Percentiles rank a stretch among this genome's conserved stretches.
Evolutionary conservation across 2,888 invertebrate species (phyloP).

Genomic region (Drosophila nigritarsus): DNA sequence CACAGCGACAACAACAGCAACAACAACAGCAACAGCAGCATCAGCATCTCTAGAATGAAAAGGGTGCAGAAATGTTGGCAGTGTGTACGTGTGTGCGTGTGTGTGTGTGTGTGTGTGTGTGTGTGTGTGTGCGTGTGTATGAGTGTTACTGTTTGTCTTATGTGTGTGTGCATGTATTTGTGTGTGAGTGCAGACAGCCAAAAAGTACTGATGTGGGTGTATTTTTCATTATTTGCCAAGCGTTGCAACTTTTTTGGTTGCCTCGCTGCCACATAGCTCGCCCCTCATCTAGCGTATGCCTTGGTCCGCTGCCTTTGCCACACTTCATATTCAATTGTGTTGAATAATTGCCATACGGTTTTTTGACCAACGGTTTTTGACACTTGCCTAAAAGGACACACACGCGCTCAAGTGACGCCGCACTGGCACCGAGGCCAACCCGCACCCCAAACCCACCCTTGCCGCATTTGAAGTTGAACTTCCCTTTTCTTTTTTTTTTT

Average conservation of each 20-base stretch:
- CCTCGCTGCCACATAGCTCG: not conserved
- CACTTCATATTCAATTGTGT: slow-evolving; percentile 85
- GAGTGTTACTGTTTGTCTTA: slow-evolving; percentile 33
- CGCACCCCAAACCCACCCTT: not conserved
- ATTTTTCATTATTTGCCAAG: slow-evolving; percentile 81
- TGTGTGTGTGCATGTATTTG: slow-evolving; percentile 34
- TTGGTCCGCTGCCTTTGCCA: slow-evolving; percentile 68
- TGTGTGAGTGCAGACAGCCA: slow-evolving; percentile 73
- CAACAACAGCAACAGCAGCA: slow-evolving; percentile 38
- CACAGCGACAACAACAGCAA: slow-evolving; percentile 61
- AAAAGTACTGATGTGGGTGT: slow-evolving; percentile 81
- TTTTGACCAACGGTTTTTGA: slow-evolving; percentile 84
- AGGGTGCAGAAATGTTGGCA: slow-evolving; percentile 70
- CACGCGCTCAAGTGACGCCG: slow-evolving; percentile 65
- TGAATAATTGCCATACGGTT: slow-evolving; percentile 84
- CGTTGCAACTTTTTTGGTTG: slow-evolving; percentile 67
- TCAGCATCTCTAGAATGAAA: slow-evolving; percentile 64
- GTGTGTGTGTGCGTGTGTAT: slow-evolving; percentile 15
- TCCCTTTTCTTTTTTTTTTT: slow-evolving; percentile 24
- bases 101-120: not conserved
- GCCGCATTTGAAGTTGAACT: slow-evolving; percentile 76
- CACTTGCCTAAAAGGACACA: slow-evolving; percentile 82
- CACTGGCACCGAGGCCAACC: slow-evolving; percentile 4
- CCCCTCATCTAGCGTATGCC: slow-evolving; percentile 15
- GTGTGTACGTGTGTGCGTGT: slow-evolving; percentile 4